A percentile compares a stretch with the other conserved stretches of the same genome.
Conservation (phyloP, 2,888 invertebrate species). For the Eilema griseolum region DNA sequence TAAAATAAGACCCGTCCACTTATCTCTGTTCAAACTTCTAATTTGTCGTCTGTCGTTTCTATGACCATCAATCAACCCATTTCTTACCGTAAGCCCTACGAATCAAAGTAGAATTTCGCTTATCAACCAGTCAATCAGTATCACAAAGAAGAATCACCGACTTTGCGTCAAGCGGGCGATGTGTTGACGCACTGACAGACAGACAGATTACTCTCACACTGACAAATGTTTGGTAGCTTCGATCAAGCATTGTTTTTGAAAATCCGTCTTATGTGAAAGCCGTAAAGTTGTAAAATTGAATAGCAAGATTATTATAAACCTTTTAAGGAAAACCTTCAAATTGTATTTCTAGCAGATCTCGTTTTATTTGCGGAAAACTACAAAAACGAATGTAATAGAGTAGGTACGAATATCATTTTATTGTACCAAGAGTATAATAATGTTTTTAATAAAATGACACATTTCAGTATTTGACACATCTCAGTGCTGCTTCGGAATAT, state of each 20-base stretch:
- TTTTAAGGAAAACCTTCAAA: constrained; percentile 28
- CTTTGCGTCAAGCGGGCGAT: constrained; percentile 65
- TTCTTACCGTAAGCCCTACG: constrained; percentile 63
- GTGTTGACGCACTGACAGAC: constrained; percentile 77
- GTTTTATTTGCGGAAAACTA: constrained; percentile 43
- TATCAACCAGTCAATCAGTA: constrained; percentile 79
- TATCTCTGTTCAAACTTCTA: constrained; percentile 58
- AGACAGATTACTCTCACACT: constrained; percentile 74
- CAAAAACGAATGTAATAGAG: constrained; percentile 24
- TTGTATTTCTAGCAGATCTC: constrained; percentile 42
- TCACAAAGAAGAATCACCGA: constrained; percentile 76
- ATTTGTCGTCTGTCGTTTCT: constrained; percentile 56
- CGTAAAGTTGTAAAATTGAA: constrained; percentile 47
- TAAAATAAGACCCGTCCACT: constrained; percentile 49
- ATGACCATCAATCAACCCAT: constrained; percentile 69
- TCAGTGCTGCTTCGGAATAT: too few species aligned
- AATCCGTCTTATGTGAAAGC: constrained; percentile 51
- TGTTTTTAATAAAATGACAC: too few species aligned
- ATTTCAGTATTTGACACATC: too few species aligned
- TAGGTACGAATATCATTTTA: too few species aligned
- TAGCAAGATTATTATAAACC: constrained; percentile 23
- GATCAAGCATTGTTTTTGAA: constrained; percentile 39
- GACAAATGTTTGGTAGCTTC: constrained; percentile 70
- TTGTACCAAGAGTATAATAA: too few species aligned
- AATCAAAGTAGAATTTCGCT: constrained; percentile 72